phyloP scores from a whole-genome alignment of 2,797 vertebrate genomes.

The Ambastaia sidthimunki region DNA sequence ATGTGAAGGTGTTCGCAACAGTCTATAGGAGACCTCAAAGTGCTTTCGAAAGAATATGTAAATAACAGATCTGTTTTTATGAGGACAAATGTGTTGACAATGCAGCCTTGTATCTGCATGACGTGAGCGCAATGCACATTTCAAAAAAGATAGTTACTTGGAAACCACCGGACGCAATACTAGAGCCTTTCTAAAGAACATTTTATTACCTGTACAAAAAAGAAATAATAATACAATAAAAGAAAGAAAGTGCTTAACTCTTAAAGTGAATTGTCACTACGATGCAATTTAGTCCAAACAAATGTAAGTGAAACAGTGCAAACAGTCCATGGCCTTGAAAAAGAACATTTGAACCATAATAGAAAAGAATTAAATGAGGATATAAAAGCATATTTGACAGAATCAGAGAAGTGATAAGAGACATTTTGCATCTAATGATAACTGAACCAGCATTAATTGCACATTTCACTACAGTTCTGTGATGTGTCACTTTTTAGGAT shows the following conservation, averaged over 20 bases:
- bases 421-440: neutral
- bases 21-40: neutral
- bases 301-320: slow-evolving; percentile 65
- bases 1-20: slow-evolving; percentile 16
- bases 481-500: neutral
- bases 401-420: too few relatives aligned
- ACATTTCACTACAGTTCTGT: slow-evolving; percentile 1
- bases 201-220: slow-evolving; percentile 59
- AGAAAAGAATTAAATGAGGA: slow-evolving; percentile 4
- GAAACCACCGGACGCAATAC: slow-evolving; percentile 38
- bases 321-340: slow-evolving; percentile 53
- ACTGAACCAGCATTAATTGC: neutral
- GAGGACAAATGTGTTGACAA: slow-evolving; percentile 37
- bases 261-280: slow-evolving; percentile 41
- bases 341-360: slow-evolving; percentile 19
- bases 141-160: slow-evolving; percentile 41
- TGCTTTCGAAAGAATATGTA: slow-evolving; percentile 25
- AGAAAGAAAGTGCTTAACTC: slow-evolving; percentile 57
- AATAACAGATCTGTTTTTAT: slow-evolving; percentile 42
- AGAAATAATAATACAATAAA: slow-evolving; percentile 31
- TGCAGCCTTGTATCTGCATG: slow-evolving; percentile 30
- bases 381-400: neutral
- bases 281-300: slow-evolving; percentile 46
- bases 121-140: slow-evolving; percentile 30
- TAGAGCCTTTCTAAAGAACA: slow-evolving; percentile 37